Percentiles rank a stretch among this genome's conserved stretches.
Conservation (phyloP, 2,888 invertebrate genomes). For the Orthosia gothica region DNA sequence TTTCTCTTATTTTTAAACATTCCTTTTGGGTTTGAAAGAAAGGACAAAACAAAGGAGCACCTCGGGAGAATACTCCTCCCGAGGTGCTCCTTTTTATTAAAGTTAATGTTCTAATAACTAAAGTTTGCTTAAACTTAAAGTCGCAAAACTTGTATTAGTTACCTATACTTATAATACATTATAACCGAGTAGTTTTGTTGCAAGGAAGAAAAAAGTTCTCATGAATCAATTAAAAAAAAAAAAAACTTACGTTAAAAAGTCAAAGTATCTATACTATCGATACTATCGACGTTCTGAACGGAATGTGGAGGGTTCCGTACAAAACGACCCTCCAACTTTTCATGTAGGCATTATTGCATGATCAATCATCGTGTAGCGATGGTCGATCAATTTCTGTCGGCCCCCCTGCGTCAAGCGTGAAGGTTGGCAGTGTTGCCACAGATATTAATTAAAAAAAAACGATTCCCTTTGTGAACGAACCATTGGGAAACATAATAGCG, state of each 20-base stretch:
- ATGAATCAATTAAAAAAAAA: too few species aligned
- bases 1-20: too few species aligned
- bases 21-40: too few species aligned
- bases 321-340: constrained; percentile 58
- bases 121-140: too few species aligned
- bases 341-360: constrained; percentile 63
- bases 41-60: too few species aligned
- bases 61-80: too few species aligned
- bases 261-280: neutral
- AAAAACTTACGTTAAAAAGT: neutral
- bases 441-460: constrained; percentile 65
- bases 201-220: too few species aligned
- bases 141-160: too few species aligned
- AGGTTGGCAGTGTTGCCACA: constrained; percentile 65
- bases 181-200: too few species aligned
- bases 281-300: neutral
- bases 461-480: constrained; percentile 56
- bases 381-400: constrained; percentile 67
- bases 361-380: constrained; percentile 65
- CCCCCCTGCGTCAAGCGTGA: constrained; percentile 57
- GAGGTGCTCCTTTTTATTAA: too few species aligned
- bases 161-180: too few species aligned
- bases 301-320: constrained; percentile 18
- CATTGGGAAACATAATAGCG: constrained; percentile 48
- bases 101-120: too few species aligned